Evolutionary conservation across 2,888 invertebrate species (phyloP), one percentile per base, ranked within the genome.

Genomic region (Cylloceria caligata): DNA sequence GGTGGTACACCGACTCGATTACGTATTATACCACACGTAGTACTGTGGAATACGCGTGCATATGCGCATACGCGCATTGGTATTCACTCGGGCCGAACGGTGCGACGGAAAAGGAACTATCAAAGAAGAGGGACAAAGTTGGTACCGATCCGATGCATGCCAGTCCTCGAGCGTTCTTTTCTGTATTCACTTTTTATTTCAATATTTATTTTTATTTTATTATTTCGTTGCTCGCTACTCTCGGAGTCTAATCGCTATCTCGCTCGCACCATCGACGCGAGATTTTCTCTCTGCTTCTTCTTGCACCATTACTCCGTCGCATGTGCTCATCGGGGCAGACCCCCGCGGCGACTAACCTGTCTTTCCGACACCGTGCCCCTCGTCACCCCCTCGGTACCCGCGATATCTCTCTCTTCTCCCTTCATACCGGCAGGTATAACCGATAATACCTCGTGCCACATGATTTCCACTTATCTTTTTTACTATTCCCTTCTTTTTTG

Each of bases 261-360:
- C 52, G 9, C 77, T 68, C 13, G 52, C 62, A 27, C 36, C 64
- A 71, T 74, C 36, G 60, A 69, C 13, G 45, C 62, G 65, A 77
- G 72, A 67, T 75, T 60, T 81, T 62, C 57, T 57, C 68, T 81
- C 79, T 65, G 77, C 75, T 73, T 79, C 42, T 84, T 72, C 82
- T 71, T 82, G 77, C 82, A 84, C 81, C 78, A 81, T 81, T 78
- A 83, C 83, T 85, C 77, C 86, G 86, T 88, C 86, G 88, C 87
- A 86, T 87, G 86, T 87, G 85, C 76, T 79, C 83, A 87, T 86
- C 87, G 87, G 87, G 87, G 86, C 83, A 89, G 90, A 92, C 91
- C 92, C 92, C 92, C 88, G 90, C 89, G 88, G 92, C 89, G 92
- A 87, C 89, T 89, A 90, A 92, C 92, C 92, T 91, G 92, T 92